These are phyloP conservation scores for Paralinhomoeus sp. DNA, from an alignment of 2,888 invertebrate species.

Conservation along the genomic window DNA sequence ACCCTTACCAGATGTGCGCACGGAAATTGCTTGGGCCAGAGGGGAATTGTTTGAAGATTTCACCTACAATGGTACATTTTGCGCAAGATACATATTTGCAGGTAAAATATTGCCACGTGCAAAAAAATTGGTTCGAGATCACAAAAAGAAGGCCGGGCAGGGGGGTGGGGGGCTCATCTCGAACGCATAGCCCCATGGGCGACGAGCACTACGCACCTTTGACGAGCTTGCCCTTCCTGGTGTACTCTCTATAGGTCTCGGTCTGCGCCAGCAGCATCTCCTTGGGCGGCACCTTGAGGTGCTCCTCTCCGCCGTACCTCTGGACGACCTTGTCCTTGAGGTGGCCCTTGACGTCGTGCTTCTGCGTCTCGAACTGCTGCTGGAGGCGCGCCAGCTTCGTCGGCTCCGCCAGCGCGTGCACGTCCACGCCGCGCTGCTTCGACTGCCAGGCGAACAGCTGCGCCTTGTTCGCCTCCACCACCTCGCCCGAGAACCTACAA, in stretches of 20 bases:
- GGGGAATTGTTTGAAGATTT: too few relatives aligned
- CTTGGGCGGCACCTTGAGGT: constrained; percentile 49
- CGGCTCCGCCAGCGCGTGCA: constrained; percentile 84
- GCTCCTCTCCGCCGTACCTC: constrained; percentile 81
- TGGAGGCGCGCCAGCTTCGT: constrained; percentile 79
- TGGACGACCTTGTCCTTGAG: constrained; percentile 57
- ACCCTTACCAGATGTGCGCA: too few relatives aligned
- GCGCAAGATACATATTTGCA: too few relatives aligned
- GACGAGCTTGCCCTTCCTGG: constrained; percentile 55
- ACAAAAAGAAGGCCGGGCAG: too few relatives aligned
- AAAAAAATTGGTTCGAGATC: too few relatives aligned
- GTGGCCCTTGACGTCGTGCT: constrained; percentile 63
- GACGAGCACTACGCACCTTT: constrained; percentile 28
- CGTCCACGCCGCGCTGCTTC: constrained; percentile 44
- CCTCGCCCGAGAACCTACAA: too few relatives aligned
- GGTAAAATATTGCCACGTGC: too few relatives aligned
- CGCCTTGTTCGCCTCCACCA: constrained; percentile 55
- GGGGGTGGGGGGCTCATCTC: too few relatives aligned
- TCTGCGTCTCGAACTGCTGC: constrained; percentile 65
- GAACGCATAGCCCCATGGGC: too few relatives aligned
- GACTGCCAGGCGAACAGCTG: constrained; percentile 36
- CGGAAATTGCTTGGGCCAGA: too few relatives aligned
- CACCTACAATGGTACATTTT: too few relatives aligned
- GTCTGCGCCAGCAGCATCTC: constrained; percentile 76
- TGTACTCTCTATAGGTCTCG: constrained; percentile 84